Base-by-base conservation (phyloP, 2,888 invertebrate species). In the Amphipyra tragopoginis region DNA sequence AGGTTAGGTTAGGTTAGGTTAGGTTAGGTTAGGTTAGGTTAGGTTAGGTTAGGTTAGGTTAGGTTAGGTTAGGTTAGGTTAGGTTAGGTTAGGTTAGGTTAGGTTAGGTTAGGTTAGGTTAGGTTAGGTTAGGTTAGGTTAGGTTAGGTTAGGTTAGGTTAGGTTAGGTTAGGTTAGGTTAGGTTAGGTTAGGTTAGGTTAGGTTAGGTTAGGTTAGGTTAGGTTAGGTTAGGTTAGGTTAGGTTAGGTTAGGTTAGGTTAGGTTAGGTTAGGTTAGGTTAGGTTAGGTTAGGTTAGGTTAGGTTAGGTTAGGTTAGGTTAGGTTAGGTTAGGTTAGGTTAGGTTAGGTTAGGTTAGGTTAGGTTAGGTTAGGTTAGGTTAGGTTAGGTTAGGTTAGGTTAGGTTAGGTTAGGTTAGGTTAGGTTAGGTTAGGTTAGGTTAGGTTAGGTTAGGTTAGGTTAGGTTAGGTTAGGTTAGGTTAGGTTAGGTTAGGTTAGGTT, bases 21-120 rank as follows among this genome's bases (percentile, higher is more conserved):
- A 59, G 59, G 59, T 59, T 59, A 59, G 59, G 59, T 59, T 59
- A 59, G 59, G 59, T 59, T 59, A 59, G 59, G 59, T 59, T 59
- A 59, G 59, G 59, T 59, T 59, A 59, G 59, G 59, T 59, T 59
- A 59, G 59, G 59, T 59, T 59, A 59, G 59, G 59, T 59, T 59
- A 59, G 59, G 59, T 59, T 59, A 59, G 59, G 59, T 59, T 59
- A 59, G 59, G 59, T 59, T 59, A 53, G 59, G 59, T 53, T 53
- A 53, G 59, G 59, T 59, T 59, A 59, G 59, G 59, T 59, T 59
- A 59, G 59, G 58, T 60, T 60, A 60, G 59, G 59, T 59, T 59
- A 59, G 59, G 59, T 59, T 59, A 59, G 59, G 59, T 59, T 59
- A 59, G 59, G 59, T 59, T 59, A 59, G 59, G 59, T 59, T 59